These are phyloP conservation scores for Phorcus lineatus DNA, from an alignment of 2,888 invertebrate genomes.

Conservation along the genomic window DNA sequence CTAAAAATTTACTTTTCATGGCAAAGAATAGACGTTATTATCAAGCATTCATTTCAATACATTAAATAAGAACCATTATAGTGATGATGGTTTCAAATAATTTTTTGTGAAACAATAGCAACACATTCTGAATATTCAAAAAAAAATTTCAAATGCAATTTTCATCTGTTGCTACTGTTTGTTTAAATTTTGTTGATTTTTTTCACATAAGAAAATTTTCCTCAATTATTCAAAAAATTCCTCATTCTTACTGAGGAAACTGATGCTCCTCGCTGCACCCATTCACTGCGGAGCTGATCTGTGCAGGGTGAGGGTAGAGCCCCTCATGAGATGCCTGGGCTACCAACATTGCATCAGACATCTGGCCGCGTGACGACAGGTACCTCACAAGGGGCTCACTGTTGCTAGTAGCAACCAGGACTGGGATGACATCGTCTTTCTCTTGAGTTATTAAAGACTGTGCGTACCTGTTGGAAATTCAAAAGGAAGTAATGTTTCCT, in stretches of 20 bases:
- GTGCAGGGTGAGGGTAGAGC: constrained; percentile 6
- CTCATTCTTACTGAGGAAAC: no score
- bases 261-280: not conserved
- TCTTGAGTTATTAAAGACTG: constrained; percentile 66
- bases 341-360: constrained; percentile 67
- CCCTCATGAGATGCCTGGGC: constrained; percentile 69
- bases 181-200: no score
- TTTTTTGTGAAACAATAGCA: no score
- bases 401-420: constrained; percentile 71
- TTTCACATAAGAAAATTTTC: no score
- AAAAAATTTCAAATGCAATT: no score
- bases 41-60: no score
- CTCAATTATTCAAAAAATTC: no score
- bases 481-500: not conserved
- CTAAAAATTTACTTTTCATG: no score
- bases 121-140: no score
- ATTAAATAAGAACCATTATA: no score
- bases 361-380: constrained; percentile 62
- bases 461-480: constrained; percentile 63
- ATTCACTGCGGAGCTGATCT: not conserved
- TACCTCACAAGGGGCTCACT: constrained; percentile 58
- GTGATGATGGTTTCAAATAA: no score
- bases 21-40: no score
- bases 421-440: constrained; percentile 68
- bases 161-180: not conserved